phyloP scores from a whole-genome alignment of 2,113 vertebrate genomes.

The Antechinus stuartii region DNA sequence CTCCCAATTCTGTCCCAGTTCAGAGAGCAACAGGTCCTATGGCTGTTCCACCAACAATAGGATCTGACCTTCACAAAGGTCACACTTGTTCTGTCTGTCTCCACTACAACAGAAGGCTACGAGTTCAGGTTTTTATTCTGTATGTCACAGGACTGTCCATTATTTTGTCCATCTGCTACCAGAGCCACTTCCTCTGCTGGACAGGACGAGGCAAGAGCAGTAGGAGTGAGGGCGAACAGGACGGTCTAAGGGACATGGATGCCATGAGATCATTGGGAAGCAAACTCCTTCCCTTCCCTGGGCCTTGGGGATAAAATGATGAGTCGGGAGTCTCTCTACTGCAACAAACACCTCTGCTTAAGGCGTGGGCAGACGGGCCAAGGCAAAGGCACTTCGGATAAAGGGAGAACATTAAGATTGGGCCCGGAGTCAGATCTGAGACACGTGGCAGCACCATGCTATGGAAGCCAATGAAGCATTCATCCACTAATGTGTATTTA shows the following conservation, averaged over 20 bases:
- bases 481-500: fast-evolving
- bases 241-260: not conserved
- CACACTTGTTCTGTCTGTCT: no score
- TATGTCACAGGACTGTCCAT: no score
- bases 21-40: no score
- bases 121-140: no score
- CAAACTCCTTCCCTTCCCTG: not conserved
- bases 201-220: not conserved
- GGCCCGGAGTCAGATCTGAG: not conserved
- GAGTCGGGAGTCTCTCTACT: no score
- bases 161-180: not conserved
- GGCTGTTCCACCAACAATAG: no score
- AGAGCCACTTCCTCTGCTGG: not conserved
- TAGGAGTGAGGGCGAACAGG: not conserved
- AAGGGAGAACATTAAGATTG: not conserved
- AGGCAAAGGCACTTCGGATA: not conserved
- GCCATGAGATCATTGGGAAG: no score
- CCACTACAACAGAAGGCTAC: no score
- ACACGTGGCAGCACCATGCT: not conserved
- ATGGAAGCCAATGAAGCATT: not conserved
- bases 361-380: not conserved
- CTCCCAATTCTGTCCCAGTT: not conserved
- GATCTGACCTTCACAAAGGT: no score
- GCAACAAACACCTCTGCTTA: not conserved
- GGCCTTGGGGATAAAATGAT: not conserved